phyloP scores from a whole-genome alignment of 2,113 vertebrate genomes.

The Oncorhynchus gorbuscha region DNA sequence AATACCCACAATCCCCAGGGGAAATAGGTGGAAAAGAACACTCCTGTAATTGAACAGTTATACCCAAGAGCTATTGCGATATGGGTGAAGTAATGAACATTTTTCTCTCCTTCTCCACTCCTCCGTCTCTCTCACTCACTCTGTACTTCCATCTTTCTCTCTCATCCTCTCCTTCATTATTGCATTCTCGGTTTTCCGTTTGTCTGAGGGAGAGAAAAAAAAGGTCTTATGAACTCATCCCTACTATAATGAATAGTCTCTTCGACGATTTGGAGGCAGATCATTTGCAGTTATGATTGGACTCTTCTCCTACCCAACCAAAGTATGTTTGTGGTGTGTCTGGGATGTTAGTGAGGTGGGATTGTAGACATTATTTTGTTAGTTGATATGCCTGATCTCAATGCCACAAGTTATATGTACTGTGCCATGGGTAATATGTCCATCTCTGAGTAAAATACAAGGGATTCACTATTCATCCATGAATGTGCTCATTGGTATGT shows the following conservation, averaged over 20 bases:
- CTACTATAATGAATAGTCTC: constrained; percentile 26
- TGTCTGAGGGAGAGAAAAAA: not conserved
- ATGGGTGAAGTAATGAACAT: constrained; percentile 34
- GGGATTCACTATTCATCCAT: not conserved
- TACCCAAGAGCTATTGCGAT: constrained; percentile 31
- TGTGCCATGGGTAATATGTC: not conserved
- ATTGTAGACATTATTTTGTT: too few species aligned
- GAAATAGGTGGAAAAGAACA: constrained; percentile 29
- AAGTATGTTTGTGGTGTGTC: too few species aligned
- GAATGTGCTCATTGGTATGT: too few species aligned
- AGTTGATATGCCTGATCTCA: too few species aligned
- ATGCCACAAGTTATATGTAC: too few species aligned
- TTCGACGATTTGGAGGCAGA: constrained; percentile 24
- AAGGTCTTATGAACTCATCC: constrained; percentile 19
- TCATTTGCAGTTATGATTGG: constrained; percentile 15
- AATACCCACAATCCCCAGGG: constrained; percentile 23
- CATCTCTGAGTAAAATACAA: constrained; percentile 4
- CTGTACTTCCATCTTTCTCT: not conserved
- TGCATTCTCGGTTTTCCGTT: constrained; percentile 9
- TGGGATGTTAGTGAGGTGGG: too few species aligned
- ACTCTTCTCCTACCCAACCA: not conserved
- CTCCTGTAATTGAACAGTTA: constrained; percentile 36
- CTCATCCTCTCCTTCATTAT: not conserved
- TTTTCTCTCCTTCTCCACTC: not conserved
- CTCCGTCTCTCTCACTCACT: not conserved